These are phyloP conservation scores for Melitaea athalia DNA, from an alignment of 2,888 invertebrate species.

Conservation along the genomic window DNA sequence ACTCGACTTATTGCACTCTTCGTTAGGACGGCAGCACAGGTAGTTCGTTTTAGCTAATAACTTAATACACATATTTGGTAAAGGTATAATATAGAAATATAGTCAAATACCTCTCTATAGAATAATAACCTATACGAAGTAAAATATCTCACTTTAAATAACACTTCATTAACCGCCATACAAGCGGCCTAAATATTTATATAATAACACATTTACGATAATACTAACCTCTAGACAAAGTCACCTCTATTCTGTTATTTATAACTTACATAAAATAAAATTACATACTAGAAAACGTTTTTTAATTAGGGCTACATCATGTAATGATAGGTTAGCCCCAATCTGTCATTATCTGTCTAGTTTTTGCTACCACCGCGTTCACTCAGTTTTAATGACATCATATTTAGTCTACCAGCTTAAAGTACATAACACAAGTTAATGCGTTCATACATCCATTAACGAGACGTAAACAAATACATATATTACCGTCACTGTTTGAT, in stretches of 20 bases:
- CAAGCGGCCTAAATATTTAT: slow-evolving; percentile 33
- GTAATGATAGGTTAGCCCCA: slow-evolving; percentile 47
- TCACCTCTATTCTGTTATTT: slow-evolving; percentile 46
- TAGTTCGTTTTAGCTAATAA: too few relatives aligned
- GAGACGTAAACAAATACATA: slow-evolving; percentile 20
- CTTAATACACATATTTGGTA: too few relatives aligned
- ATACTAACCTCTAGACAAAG: slow-evolving; percentile 49
- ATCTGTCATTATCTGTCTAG: slow-evolving; percentile 46
- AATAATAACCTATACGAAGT: not conserved
- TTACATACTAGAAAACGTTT: slow-evolving; percentile 44
- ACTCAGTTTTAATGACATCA: slow-evolving; percentile 53
- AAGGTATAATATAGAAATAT: too few relatives aligned
- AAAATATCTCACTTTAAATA: slow-evolving; percentile 9
- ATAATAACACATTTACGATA: slow-evolving; percentile 40
- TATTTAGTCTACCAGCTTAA: slow-evolving; percentile 55
- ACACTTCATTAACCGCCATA: slow-evolving; percentile 11
- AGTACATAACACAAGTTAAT: slow-evolving; percentile 17
- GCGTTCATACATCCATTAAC: slow-evolving; percentile 48
- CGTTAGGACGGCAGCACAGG: too few relatives aligned
- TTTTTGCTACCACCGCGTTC: slow-evolving; percentile 45
- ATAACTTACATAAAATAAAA: slow-evolving; percentile 43
- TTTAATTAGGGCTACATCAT: slow-evolving; percentile 49
- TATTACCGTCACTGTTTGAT: slow-evolving; percentile 11
- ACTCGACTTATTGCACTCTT: too few relatives aligned
- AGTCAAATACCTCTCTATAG: too few relatives aligned